Percentiles rank a stretch among this genome's conserved stretches.
Evolutionary conservation across 2,113 vertebrate species (phyloP).

Genomic region (Halichoerus grypus): DNA sequence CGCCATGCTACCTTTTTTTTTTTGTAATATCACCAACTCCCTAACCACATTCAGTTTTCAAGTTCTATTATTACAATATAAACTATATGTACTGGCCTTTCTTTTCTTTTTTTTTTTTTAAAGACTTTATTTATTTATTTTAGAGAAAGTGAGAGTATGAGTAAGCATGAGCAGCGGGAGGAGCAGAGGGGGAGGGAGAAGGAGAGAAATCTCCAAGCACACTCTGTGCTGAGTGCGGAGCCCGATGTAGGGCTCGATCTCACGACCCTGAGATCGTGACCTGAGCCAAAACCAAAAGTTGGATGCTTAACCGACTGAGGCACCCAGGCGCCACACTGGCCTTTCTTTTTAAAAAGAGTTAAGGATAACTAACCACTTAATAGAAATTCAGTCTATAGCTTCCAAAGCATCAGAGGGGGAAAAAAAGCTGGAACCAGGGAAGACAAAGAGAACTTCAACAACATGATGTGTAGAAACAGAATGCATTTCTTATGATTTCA

Average conservation of each 20-base stretch:
- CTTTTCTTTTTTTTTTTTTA: no score
- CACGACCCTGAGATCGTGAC: no score
- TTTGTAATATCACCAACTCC: neutral
- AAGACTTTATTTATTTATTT: no score
- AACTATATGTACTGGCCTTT: neutral
- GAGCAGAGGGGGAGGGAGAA: no score
- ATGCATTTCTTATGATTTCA: neutral
- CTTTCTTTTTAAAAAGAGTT: neutral
- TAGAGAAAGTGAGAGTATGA: no score
- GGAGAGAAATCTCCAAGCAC: no score
- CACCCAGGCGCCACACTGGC: neutral
- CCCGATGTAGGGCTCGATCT: no score
- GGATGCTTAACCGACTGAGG: no score
- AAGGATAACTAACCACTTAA: neutral
- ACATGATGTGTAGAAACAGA: neutral
- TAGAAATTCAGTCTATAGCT: slow-evolving; percentile 11
- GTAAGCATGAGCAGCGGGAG: no score
- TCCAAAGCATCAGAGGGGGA: neutral
- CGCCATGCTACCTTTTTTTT: no score
- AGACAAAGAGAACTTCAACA: neutral
- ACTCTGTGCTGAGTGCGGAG: no score
- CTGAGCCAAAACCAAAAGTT: no score
- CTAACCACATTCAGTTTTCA: neutral
- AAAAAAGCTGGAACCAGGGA: neutral
- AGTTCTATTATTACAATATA: neutral